These are phyloP conservation scores for Sitobion miscanthi DNA, from an alignment of 1,140 invertebrate species.

Conservation along the genomic window DNA sequence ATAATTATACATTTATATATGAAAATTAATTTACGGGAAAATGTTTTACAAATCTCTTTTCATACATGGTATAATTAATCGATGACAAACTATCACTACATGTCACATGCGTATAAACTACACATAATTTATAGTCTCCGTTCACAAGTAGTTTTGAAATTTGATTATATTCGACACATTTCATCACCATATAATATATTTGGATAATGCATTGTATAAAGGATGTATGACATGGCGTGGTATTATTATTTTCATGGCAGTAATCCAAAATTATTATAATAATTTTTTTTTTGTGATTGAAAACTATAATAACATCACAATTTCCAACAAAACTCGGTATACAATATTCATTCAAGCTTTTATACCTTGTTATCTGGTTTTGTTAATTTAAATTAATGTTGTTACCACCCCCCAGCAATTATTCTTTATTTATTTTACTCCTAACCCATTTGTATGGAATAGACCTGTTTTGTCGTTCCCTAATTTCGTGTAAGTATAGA, in stretches of 20 bases:
- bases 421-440: conserved; percentile 37
- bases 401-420: conserved; percentile 1
- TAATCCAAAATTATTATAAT: not conserved
- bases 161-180: not conserved
- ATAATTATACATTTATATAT: too few species aligned
- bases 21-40: too few species aligned
- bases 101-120: not conserved
- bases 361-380: not conserved
- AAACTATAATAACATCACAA: not conserved
- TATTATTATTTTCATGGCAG: not conserved
- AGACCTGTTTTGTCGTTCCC: not conserved
- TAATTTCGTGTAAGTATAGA: not conserved
- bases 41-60: not conserved
- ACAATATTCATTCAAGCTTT: not conserved
- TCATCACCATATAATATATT: not conserved
- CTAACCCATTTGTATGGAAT: not conserved
- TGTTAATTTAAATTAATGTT: conserved; percentile 44
- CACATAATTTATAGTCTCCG: not conserved
- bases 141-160: not conserved
- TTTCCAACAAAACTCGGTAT: not conserved
- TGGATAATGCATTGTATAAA: not conserved
- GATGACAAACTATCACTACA: not conserved
- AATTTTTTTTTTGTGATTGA: not conserved
- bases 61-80: not conserved
- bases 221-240: not conserved